These are phyloP conservation scores for Laticauda colubrina DNA, from an alignment of 2,113 vertebrate genomes.

Conservation along the genomic window DNA sequence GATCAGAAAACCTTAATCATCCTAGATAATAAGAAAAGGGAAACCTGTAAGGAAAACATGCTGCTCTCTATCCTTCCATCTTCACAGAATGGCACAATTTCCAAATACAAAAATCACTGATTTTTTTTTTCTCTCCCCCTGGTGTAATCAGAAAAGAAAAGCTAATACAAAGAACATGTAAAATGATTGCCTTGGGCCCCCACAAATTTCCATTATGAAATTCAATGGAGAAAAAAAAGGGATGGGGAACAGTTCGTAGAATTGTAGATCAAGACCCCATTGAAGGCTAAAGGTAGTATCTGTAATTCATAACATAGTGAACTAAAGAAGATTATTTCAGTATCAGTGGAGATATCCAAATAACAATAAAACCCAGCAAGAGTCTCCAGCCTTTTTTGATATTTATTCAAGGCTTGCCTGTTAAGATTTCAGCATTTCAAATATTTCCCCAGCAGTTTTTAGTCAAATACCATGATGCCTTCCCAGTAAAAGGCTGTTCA, in stretches of 20 bases:
- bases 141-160: constrained; percentile 19
- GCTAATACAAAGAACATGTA: constrained; percentile 53
- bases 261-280: neutral
- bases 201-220: constrained; percentile 29
- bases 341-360: constrained; percentile 1
- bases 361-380: constrained; percentile 10
- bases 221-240: constrained; percentile 43
- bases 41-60: constrained; percentile 27
- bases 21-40: constrained; percentile 10
- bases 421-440: neutral
- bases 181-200: constrained; percentile 35
- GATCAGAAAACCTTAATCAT: constrained; percentile 10
- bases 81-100: constrained; percentile 19
- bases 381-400: neutral
- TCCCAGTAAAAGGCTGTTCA: neutral
- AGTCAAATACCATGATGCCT: neutral
- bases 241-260: constrained; percentile 26
- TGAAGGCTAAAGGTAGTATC: constrained; percentile 28
- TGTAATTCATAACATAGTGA: constrained; percentile 18
- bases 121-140: neutral
- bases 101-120: constrained; percentile 29
- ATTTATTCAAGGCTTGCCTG: neutral
- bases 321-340: neutral
- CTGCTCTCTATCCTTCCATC: neutral
- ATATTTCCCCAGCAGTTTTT: neutral